Evolutionary conservation across 1,140 invertebrate genomes (phyloP).

Genomic region (Leucophenga varia): DNA sequence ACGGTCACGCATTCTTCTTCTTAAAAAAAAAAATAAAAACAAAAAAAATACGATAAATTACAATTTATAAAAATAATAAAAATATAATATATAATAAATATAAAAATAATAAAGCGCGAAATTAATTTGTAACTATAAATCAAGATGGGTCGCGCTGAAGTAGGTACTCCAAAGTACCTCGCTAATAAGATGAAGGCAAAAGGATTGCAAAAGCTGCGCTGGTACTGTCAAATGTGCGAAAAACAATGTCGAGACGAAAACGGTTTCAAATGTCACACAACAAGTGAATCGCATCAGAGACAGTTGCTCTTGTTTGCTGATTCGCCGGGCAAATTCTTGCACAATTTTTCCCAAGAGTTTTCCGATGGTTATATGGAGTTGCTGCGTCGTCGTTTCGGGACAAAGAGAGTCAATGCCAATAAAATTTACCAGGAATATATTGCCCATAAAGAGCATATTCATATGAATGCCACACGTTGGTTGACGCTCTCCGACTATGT

Average conservation of each 20-base stretch:
- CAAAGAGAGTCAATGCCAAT: constrained; percentile 92
- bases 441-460: constrained; percentile 86
- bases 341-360: constrained; percentile 90
- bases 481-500: constrained; percentile 94
- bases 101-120: no score
- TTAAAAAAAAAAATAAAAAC: no score
- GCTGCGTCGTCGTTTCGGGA: constrained; percentile 84
- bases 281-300: constrained; percentile 95
- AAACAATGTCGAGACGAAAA: constrained; percentile 99
- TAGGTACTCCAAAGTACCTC: constrained; percentile 95
- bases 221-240: constrained; percentile 99
- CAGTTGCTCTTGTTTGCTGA: constrained; percentile 96
- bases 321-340: constrained; percentile 87
- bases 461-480: constrained; percentile 99
- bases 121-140: background rate
- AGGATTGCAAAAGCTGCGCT: constrained; percentile 97
- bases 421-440: constrained; percentile 99
- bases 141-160: constrained; percentile 81
- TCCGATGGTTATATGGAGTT: constrained; percentile 84
- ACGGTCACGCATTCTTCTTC: no score
- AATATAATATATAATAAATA: constrained; percentile 6
- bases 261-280: constrained; percentile 99
- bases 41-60: no score
- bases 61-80: constrained; percentile 42
- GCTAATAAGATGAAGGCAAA: constrained; percentile 99